Conservation (phyloP, 2,888 invertebrate genomes). For the Rutpela maculata region DNA sequence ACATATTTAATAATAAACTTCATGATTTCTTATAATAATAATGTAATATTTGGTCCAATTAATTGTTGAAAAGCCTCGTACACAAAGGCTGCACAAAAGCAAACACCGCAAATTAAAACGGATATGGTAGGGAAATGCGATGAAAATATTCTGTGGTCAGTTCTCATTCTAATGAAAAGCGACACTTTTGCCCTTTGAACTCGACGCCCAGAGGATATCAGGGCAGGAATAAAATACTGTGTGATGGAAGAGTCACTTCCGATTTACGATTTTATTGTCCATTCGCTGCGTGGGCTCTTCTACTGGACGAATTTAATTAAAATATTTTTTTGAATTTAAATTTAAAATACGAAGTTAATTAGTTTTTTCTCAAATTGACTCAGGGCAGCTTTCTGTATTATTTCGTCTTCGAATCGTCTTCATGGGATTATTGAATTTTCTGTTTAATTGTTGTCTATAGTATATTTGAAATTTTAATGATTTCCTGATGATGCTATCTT, state of each 20-base stretch:
- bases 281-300: not conserved
- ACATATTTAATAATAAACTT: no score
- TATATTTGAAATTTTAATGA: no score
- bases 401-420: no score
- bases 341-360: no score
- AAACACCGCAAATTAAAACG: conserved; percentile 14
- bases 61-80: not conserved
- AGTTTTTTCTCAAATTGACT: no score
- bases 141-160: conserved; percentile 26
- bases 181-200: conserved; percentile 35
- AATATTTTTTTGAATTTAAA: not conserved
- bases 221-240: not conserved
- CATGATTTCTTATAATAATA: not conserved
- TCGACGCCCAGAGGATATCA: not conserved
- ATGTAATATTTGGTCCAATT: not conserved
- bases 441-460: no score
- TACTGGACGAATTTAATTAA: not conserved
- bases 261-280: not conserved
- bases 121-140: conserved; percentile 14
- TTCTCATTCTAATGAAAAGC: conserved; percentile 25
- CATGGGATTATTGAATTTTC: no score
- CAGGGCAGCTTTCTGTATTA: no score
- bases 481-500: no score
- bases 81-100: not conserved
- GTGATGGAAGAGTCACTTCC: not conserved